Evolutionary conservation across 2,113 vertebrate species (phyloP).

Genomic region (Dasyurus viverrinus): DNA sequence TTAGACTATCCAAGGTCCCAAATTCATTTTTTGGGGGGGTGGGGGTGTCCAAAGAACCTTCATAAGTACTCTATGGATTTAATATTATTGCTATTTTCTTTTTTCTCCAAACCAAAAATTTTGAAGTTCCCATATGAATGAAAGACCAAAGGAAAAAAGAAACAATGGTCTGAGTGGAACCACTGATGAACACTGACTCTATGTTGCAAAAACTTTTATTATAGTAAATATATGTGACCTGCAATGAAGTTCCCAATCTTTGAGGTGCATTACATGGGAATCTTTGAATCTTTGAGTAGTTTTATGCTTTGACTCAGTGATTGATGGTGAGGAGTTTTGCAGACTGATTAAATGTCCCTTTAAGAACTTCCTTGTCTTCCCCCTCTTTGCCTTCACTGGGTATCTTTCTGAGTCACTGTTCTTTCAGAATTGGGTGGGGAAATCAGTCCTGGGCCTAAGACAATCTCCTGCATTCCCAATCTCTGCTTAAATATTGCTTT

Average conservation of each 20-base stretch:
- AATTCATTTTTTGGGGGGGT: neutral
- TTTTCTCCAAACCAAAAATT: neutral
- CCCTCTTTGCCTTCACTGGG: neutral
- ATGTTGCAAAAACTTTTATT: neutral
- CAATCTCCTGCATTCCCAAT: neutral
- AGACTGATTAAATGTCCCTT: neutral
- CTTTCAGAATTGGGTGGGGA: neutral
- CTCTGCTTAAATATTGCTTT: neutral
- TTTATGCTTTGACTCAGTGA: neutral
- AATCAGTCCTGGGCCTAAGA: neutral
- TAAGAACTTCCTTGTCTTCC: neutral
- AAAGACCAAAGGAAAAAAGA: neutral
- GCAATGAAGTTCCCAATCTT: neutral
- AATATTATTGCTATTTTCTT: neutral
- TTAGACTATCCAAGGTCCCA: neutral
- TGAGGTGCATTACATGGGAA: neutral
- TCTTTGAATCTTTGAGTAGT: neutral
- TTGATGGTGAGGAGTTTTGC: neutral
- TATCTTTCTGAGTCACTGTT: neutral
- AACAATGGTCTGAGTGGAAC: neutral
- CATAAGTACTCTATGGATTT: neutral
- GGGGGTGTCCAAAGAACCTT: neutral
- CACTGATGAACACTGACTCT: neutral
- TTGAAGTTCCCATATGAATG: neutral
- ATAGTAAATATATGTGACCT: neutral